Evolutionary conservation across 2,888 invertebrate species (phyloP).

Genomic region (Cabera pusaria): DNA sequence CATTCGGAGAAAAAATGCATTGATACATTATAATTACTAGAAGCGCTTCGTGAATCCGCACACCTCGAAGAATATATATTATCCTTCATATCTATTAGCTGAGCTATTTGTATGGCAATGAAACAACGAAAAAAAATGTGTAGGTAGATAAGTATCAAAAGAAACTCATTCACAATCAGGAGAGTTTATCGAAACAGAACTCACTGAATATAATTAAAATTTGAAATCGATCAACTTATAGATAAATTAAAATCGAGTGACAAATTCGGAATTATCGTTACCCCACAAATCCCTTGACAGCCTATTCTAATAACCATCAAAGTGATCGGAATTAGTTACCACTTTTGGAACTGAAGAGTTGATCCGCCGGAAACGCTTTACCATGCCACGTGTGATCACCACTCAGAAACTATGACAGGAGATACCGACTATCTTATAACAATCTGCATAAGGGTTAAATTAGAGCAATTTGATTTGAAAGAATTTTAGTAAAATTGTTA

Average conservation of each 20-base stretch:
- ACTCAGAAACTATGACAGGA: background rate
- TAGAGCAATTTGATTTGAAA: constrained; percentile 1
- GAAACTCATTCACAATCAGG: too few relatives aligned
- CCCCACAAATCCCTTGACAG: constrained; percentile 35
- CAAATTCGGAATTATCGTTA: constrained; percentile 28
- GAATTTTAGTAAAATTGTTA: constrained; percentile 16
- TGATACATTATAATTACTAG: too few relatives aligned
- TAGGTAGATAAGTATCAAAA: too few relatives aligned
- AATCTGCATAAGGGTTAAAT: constrained; percentile 14
- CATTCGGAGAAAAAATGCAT: too few relatives aligned
- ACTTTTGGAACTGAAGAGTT: constrained; percentile 60
- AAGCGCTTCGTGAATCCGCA: too few relatives aligned
- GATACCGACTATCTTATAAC: background rate
- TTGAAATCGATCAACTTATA: too few relatives aligned
- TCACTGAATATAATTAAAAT: too few relatives aligned
- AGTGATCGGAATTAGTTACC: constrained; percentile 65
- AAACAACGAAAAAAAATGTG: too few relatives aligned
- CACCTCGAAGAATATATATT: too few relatives aligned
- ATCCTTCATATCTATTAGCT: too few relatives aligned
- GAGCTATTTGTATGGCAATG: too few relatives aligned
- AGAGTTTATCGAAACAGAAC: too few relatives aligned
- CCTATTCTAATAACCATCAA: constrained; percentile 61
- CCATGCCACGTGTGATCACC: constrained; percentile 28
- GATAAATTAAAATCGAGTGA: constrained; percentile 13
- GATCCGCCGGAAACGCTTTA: constrained; percentile 64